phyloP scores from a whole-genome alignment of 2,888 invertebrate species.

The Therioaphis trifolii region DNA sequence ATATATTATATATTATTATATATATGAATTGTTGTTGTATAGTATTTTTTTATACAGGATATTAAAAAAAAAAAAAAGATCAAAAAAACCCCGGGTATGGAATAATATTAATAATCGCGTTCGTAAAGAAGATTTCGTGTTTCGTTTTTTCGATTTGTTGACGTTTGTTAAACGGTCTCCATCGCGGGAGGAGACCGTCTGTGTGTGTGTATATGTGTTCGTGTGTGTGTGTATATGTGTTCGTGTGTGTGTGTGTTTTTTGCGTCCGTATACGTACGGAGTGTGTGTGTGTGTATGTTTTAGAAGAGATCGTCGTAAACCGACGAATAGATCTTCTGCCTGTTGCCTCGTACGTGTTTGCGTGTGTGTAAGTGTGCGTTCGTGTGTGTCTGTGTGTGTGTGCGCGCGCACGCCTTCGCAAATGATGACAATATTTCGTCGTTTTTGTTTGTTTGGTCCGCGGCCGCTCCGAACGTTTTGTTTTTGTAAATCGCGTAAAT shows the following conservation, averaged over 20 bases:
- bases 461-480: background rate
- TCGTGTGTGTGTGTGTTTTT: background rate
- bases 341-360: no score
- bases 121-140: no score
- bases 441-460: background rate
- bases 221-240: background rate
- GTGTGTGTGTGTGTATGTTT: no score
- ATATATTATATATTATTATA: background rate
- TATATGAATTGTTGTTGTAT: slow-evolving; percentile 11
- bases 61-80: no score
- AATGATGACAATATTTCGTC: no score
- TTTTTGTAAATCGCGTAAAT: no score
- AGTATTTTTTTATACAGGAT: background rate
- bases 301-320: no score
- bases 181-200: background rate
- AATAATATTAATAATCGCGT: background rate
- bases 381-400: background rate
- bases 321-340: no score
- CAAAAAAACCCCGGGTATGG: background rate
- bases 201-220: background rate
- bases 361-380: no score
- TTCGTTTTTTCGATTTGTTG: background rate
- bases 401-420: no score
- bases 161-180: background rate
- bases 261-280: no score